Conservation (phyloP, 2,888 invertebrate species). For the Cantharis lateralis region DNA sequence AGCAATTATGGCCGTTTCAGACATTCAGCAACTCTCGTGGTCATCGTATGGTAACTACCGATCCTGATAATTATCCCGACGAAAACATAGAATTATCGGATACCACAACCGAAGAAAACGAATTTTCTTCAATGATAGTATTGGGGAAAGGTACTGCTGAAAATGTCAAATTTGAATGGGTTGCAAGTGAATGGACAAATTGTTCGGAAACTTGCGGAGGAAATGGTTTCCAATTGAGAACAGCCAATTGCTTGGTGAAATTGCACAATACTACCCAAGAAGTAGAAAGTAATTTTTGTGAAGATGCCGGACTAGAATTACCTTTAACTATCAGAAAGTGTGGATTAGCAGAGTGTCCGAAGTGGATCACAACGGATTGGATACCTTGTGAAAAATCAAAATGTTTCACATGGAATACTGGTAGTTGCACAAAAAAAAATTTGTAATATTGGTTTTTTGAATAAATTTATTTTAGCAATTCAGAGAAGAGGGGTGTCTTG, state of each 20-base stretch:
- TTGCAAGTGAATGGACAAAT: constrained; percentile 81
- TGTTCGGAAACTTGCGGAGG: constrained; percentile 86
- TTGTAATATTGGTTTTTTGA: not conserved
- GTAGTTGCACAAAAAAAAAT: constrained; percentile 47
- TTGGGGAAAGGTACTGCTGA: constrained; percentile 46
- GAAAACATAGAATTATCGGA: constrained; percentile 49
- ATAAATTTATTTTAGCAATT: constrained; percentile 61
- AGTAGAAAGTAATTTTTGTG: constrained; percentile 69
- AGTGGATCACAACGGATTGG: constrained; percentile 75
- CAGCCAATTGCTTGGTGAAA: constrained; percentile 73
- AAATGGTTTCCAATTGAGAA: constrained; percentile 72
- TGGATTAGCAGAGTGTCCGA: constrained; percentile 72
- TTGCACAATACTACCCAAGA: constrained; percentile 61
- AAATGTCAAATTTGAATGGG: constrained; percentile 75
- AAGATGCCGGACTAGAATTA: constrained; percentile 69
- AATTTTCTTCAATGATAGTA: constrained; percentile 35
- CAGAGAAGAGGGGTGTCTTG: constrained; percentile 73
- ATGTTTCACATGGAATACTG: constrained; percentile 76
- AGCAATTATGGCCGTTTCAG: constrained; percentile 86
- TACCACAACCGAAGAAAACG: constrained; percentile 36
- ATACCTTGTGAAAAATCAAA: constrained; percentile 71
- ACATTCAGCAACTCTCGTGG: constrained; percentile 71
- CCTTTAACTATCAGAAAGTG: constrained; percentile 69
- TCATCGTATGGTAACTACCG: constrained; percentile 66
- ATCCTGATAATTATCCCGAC: constrained; percentile 55